Evolutionary conservation across 2,888 invertebrate species (phyloP).

Genomic region (Microchrysa polita): DNA sequence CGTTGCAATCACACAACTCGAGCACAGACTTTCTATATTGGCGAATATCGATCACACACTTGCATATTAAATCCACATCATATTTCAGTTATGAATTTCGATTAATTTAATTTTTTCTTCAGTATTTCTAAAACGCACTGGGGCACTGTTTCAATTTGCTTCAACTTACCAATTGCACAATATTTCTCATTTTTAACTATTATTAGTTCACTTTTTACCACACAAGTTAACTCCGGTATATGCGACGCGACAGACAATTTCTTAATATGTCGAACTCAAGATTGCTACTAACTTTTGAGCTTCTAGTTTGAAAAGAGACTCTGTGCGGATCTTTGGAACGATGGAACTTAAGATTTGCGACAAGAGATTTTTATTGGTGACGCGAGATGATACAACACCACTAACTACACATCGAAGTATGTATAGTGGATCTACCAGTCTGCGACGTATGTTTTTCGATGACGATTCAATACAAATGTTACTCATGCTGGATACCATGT

Average conservation of each 20-base stretch:
- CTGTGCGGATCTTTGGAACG: neutral
- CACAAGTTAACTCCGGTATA: neutral
- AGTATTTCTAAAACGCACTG: neutral
- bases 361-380: slow-evolving; percentile 13
- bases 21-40: neutral
- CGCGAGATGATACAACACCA: slow-evolving; percentile 18
- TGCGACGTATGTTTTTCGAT: neutral
- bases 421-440: no score
- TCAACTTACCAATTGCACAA: slow-evolving; percentile 40
- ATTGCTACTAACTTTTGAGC: slow-evolving; percentile 34
- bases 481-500: neutral
- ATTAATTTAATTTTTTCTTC: neutral
- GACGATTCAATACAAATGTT: no score
- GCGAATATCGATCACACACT: neutral
- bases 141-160: neutral
- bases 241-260: slow-evolving; percentile 16
- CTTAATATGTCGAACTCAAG: slow-evolving; percentile 31
- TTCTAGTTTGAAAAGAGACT: neutral
- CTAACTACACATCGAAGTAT: neutral
- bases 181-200: slow-evolving; percentile 29
- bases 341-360: slow-evolving; percentile 5
- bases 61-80: neutral
- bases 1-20: neutral
- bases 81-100: no score
- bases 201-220: neutral